A percentile compares a stretch with the other conserved stretches of the same genome.
These are phyloP conservation scores for Scaptomyza reducta DNA, from an alignment of 2,888 invertebrate species.

Conservation along the genomic window DNA sequence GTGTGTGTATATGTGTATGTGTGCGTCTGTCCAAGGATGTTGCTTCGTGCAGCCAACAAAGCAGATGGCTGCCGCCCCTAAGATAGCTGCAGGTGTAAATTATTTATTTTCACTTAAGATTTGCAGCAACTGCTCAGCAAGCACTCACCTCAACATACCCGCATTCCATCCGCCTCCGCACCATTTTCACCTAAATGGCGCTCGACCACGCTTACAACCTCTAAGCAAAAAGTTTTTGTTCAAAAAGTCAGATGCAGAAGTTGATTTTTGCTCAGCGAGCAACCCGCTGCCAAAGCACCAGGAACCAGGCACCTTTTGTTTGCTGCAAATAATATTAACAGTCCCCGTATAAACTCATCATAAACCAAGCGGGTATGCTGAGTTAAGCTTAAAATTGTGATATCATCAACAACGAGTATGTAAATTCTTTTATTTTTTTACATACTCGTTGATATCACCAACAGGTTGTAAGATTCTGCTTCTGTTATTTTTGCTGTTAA, in stretches of 20 bases:
- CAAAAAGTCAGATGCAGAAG: constrained; percentile 74
- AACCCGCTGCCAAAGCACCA: constrained; percentile 39
- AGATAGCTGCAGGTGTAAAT: constrained; percentile 81
- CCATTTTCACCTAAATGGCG: constrained; percentile 10
- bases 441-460: neutral
- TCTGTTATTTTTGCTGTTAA: neutral
- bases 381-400: neutral
- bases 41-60: constrained; percentile 18
- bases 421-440: too few relatives aligned
- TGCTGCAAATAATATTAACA: constrained; percentile 70
- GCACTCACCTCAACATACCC: constrained; percentile 2
- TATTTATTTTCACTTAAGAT: constrained; percentile 82
- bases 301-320: constrained; percentile 59
- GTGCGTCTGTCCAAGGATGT: neutral
- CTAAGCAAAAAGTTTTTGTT: constrained; percentile 68
- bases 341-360: constrained; percentile 16
- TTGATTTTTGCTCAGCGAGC: constrained; percentile 62
- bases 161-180: neutral
- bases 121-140: constrained; percentile 36
- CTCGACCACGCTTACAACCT: constrained; percentile 47
- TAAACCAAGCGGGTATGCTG: neutral
- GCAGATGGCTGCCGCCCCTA: constrained; percentile 37
- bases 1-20: constrained; percentile 32
- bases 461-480: neutral
- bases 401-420: neutral